These are phyloP conservation scores for Sparus aurata DNA, from an alignment of 2,797 vertebrate genomes.

Conservation along the genomic window DNA sequence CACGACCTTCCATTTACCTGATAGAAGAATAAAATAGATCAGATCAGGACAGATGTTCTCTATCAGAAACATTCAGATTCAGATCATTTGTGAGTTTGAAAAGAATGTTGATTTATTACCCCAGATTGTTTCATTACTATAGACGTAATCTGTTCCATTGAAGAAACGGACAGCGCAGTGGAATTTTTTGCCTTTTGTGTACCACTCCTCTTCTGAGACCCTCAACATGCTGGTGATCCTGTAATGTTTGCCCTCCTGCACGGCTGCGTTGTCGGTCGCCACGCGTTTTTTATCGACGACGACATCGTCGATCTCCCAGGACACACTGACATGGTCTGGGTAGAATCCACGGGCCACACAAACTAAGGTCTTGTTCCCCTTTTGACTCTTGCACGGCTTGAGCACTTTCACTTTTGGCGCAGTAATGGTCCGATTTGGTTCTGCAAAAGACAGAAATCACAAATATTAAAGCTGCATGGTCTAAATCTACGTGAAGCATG, in stretches of 20 bases:
- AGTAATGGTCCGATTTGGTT: not conserved
- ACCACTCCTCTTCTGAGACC: not conserved
- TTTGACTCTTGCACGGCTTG: not conserved
- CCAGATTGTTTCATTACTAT: fast-evolving
- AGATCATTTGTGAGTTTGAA: no score
- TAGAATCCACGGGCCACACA: not conserved
- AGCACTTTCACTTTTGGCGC: not conserved
- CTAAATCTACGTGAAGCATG: no score
- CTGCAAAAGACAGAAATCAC: not conserved
- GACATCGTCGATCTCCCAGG: not conserved
- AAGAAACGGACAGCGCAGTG: no score
- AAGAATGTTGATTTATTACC: no score
- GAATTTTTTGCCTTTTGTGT: no score
- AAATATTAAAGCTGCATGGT: not conserved
- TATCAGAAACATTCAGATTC: no score
- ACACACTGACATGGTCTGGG: not conserved
- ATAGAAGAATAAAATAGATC: no score
- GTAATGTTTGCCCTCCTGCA: not conserved
- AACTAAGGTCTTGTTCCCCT: not conserved
- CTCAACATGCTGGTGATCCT: not conserved
- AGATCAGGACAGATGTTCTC: no score
- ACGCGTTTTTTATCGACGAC: not conserved
- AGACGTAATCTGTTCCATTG: no score
- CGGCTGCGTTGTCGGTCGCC: not conserved
- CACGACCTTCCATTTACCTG: no score